Percentiles rank a stretch among this genome's conserved stretches.
These are phyloP conservation scores for Lepidothrix coronata DNA, from an alignment of 2,113 vertebrate species.

Conservation along the genomic window DNA sequence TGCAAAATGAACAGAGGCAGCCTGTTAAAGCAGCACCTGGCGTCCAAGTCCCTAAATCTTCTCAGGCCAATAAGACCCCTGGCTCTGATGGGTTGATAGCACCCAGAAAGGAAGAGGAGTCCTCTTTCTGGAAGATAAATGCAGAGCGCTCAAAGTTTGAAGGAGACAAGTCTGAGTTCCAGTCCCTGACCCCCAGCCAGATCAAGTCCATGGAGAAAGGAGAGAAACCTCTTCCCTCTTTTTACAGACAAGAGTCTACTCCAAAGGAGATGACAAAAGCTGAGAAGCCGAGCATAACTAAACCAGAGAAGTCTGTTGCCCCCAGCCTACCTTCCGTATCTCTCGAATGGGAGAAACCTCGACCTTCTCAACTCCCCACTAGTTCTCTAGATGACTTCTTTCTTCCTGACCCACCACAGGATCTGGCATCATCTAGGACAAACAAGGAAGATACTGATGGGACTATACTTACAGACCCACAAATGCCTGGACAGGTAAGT, in stretches of 20 bases:
- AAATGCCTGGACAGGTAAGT: constrained; percentile 83
- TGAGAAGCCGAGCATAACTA: constrained; percentile 72
- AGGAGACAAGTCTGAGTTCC: constrained; percentile 87
- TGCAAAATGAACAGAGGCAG: constrained; percentile 76
- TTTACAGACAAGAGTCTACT: constrained; percentile 82
- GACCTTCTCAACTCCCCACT: constrained; percentile 73
- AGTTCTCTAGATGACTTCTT: constrained; percentile 76
- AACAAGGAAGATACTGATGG: constrained; percentile 63
- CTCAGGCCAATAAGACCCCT: constrained; percentile 76
- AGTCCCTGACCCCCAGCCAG: constrained; percentile 94
- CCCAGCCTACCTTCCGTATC: constrained; percentile 54
- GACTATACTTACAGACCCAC: constrained; percentile 53
- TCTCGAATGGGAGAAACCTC: constrained; percentile 79
- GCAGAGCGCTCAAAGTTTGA: constrained; percentile 90
- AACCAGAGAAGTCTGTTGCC: constrained; percentile 59
- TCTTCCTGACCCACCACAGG: constrained; percentile 63
- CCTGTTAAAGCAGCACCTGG: constrained; percentile 62
- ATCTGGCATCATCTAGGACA: constrained; percentile 17
- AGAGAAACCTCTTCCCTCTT: constrained; percentile 87
- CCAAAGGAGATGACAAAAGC: constrained; percentile 69
- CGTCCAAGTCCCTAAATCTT: constrained; percentile 71
- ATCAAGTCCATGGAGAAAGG: constrained; percentile 98
- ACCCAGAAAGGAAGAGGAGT: constrained; percentile 84
- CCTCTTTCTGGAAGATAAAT: constrained; percentile 94
- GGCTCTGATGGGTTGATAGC: constrained; percentile 75